These are phyloP conservation scores for Saturnia japonica DNA, from an alignment of 2,888 invertebrate genomes.

Conservation along the genomic window DNA sequence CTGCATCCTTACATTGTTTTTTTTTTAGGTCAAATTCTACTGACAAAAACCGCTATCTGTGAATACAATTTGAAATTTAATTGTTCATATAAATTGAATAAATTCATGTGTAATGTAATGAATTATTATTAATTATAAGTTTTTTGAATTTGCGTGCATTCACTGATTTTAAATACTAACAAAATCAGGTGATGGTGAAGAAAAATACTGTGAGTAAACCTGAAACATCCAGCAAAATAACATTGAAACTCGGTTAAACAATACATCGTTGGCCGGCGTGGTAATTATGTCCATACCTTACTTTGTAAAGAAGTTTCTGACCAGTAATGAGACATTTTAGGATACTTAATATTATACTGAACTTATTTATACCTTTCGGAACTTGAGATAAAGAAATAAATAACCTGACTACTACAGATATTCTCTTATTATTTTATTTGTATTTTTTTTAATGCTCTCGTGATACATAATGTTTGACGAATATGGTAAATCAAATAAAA, in stretches of 20 bases:
- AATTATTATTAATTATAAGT: not conserved
- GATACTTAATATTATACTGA: too few species aligned
- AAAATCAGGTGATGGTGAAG: not conserved
- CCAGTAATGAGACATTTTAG: not conserved
- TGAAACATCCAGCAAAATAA: not conserved
- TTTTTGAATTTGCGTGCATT: not conserved
- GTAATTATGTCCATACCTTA: not conserved
- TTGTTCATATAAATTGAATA: conserved; percentile 6
- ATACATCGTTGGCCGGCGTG: not conserved
- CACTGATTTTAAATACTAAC: not conserved
- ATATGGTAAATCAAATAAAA: conserved; percentile 70
- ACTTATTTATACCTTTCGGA: too few species aligned
- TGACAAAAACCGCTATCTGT: not conserved
- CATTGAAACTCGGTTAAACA: too few species aligned
- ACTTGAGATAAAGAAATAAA: not conserved
- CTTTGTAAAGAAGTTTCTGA: not conserved
- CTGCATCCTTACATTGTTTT: not conserved
- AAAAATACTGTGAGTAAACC: not conserved
- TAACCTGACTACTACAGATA: not conserved
- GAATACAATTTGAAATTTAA: not conserved
- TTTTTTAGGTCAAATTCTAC: not conserved
- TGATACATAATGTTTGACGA: conserved; percentile 59
- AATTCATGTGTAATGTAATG: conserved; percentile 2
- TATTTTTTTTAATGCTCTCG: conserved; percentile 59
- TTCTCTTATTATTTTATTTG: conserved; percentile 49